Conservation (phyloP, 2,888 invertebrate species). For the Drosophila falleni region DNA sequence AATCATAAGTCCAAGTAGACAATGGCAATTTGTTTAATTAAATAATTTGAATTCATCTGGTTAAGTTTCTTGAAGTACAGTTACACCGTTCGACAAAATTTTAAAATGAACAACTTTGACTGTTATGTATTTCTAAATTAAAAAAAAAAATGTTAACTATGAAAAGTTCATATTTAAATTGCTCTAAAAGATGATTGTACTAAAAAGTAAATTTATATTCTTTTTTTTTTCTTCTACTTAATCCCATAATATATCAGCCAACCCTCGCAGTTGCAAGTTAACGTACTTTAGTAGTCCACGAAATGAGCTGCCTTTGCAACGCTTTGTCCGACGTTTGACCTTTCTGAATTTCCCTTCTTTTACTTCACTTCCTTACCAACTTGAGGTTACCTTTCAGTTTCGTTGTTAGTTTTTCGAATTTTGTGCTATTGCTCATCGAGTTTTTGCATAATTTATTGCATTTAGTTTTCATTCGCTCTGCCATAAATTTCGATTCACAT, state of each 20-base stretch:
- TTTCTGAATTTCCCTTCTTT: conserved; percentile 7
- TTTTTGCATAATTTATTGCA: conserved; percentile 78
- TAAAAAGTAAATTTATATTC: too few relatives aligned
- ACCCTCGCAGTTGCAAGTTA: conserved; percentile 4
- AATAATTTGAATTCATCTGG: too few relatives aligned
- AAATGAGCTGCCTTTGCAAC: conserved; percentile 24
- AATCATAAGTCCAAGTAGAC: background rate
- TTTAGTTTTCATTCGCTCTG: conserved; percentile 61
- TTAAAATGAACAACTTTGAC: too few relatives aligned
- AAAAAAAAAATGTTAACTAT: too few relatives aligned
- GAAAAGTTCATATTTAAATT: too few relatives aligned
- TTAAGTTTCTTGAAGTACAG: too few relatives aligned
- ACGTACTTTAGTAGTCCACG: conserved; percentile 14
- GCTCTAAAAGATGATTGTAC: too few relatives aligned
- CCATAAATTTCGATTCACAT: conserved; percentile 60
- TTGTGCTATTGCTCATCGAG: conserved; percentile 37
- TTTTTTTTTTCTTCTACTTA: too few relatives aligned
- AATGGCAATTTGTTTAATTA: too few relatives aligned
- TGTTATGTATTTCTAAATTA: too few relatives aligned
- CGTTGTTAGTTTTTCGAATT: conserved; percentile 39
- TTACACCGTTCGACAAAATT: too few relatives aligned
- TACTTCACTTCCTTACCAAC: background rate
- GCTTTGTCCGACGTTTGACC: conserved; percentile 53
- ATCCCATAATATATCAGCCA: background rate
- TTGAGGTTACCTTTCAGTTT: conserved; percentile 43